These are phyloP conservation scores for Odontophorus gujanensis DNA, from an alignment of 2,113 vertebrate genomes.

Conservation along the genomic window DNA sequence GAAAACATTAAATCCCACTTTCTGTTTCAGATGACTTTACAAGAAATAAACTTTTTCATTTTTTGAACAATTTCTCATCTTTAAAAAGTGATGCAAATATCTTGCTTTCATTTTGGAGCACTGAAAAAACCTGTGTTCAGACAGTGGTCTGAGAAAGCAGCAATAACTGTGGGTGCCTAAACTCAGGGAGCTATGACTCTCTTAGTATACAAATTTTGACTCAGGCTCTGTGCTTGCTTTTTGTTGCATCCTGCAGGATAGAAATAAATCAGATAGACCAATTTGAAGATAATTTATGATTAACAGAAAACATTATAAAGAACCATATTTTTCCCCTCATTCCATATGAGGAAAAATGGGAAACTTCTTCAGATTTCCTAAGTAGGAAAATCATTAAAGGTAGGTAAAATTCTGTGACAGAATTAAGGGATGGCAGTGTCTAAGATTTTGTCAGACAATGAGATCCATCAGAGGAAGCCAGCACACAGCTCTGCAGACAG, in stretches of 20 bases:
- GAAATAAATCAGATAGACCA: background rate
- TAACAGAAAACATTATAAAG: background rate
- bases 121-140: background rate
- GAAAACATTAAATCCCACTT: background rate
- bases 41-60: background rate
- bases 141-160: background rate
- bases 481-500: background rate
- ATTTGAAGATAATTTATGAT: background rate
- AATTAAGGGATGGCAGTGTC: background rate
- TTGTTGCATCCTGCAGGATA: background rate
- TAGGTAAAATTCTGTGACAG: background rate
- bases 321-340: background rate
- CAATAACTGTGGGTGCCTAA: background rate
- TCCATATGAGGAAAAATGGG: background rate
- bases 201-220: background rate
- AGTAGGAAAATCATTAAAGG: background rate
- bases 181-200: background rate
- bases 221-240: background rate
- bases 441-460: background rate
- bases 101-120: background rate
- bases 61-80: background rate
- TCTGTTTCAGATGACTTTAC: background rate
- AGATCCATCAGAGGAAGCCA: background rate
- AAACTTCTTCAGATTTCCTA: background rate
- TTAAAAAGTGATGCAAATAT: background rate